Base-by-base conservation (phyloP, 1,140 invertebrate genomes). In the Drosophila guanche region DNA sequence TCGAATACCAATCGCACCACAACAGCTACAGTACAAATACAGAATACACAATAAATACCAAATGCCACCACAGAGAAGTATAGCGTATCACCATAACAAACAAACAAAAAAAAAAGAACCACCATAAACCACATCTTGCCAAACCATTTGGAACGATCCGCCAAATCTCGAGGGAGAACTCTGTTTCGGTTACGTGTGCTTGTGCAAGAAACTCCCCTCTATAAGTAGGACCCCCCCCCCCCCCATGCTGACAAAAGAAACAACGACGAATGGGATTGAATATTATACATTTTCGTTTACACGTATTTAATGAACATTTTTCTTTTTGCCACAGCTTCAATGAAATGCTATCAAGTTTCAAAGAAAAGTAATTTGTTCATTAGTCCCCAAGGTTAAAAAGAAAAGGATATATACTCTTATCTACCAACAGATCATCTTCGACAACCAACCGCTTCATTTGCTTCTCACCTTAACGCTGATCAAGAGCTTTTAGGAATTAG, bases 201-300 rank as follows among this genome's bases (percentile, higher is more conserved):
- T 81, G 73, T 74, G 62, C 29, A 60, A 69, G 54, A 75, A 55
- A 46, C 14, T 37, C 63, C 65, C 51, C 33, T 55, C 57, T 23
- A 22, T 59, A 58, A 54, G 10, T 76, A 75, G 73, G 72, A 59
- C 71, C 71, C 51, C 20, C 41, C 50, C 58, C 55, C 71, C 71
- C 51, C 20, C 41, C 50, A 61, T 58, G 67, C 63, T 58, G 76
- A 84, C 73, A 55, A 89, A 59, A 59, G 46, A 60, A 70, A 55
- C 23, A 53, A 86, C 79, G 69, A 86, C 76, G 54, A 89, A 90
- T 90, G 85, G 90, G 90, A 91, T 91, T 91, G 90, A 91, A 91
- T 91, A 91, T 91, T 91, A 90, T 91, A 91, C 91, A 91, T 91
- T 91, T 91, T 91, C 91, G 91, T 91, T 88, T 91, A 91, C 91